phyloP scores from a whole-genome alignment of 64 coral and sea anemone species.

The Porites lutea region DNA sequence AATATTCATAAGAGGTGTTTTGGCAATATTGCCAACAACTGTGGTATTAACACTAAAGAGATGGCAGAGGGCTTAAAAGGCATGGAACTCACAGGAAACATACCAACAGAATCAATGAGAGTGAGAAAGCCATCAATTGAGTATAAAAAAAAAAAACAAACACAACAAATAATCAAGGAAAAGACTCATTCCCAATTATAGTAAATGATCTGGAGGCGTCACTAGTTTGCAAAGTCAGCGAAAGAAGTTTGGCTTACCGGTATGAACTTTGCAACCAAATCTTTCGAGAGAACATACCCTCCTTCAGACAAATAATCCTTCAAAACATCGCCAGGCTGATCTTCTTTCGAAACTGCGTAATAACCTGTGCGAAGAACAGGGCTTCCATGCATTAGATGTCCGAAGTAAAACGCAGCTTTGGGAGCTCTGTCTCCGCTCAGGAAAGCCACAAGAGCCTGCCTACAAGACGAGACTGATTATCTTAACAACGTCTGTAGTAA shows the following conservation, averaged over 20 bases:
- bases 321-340: neutral
- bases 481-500: too few relatives aligned
- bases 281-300: constrained; percentile 28
- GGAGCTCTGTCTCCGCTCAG: neutral
- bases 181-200: too few relatives aligned
- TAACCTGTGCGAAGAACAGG: constrained; percentile 15
- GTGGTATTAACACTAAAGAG: constrained; percentile 95
- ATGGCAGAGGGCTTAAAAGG: constrained; percentile 81
- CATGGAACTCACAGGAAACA: constrained; percentile 76
- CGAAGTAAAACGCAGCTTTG: constrained; percentile 36
- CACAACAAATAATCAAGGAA: too few relatives aligned
- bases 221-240: too few relatives aligned
- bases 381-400: constrained; percentile 28
- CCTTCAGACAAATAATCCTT: constrained; percentile 40
- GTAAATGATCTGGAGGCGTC: too few relatives aligned
- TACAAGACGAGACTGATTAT: too few relatives aligned
- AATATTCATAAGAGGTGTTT: constrained; percentile 95
- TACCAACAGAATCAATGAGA: constrained; percentile 71
- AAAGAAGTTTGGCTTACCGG: neutral
- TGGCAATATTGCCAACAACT: constrained; percentile 89
- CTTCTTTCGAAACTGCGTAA: constrained; percentile 25
- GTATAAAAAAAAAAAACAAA: too few relatives aligned
- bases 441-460: constrained; percentile 20
- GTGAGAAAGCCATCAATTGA: constrained; percentile 38
- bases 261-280: constrained; percentile 12